Evolutionary conservation across 2,113 vertebrate species (phyloP).

Genomic region (Scomber colias): DNA sequence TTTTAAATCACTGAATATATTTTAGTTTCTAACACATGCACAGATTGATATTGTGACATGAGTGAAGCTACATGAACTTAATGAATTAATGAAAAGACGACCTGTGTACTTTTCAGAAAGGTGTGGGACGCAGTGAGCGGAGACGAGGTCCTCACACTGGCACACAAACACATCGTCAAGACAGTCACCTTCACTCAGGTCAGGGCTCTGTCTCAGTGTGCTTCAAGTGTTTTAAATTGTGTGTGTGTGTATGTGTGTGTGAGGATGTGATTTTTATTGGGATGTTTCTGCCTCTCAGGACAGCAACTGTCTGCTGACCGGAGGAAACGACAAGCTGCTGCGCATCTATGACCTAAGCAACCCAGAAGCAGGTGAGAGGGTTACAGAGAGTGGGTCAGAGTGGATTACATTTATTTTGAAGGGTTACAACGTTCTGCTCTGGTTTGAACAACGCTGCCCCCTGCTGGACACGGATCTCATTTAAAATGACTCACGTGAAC

Average conservation of each 20-base stretch:
- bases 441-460: not conserved
- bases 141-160: conserved; percentile 94
- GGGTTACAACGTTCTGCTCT: not conserved
- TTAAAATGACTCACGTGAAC: not conserved
- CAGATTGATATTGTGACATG: not conserved
- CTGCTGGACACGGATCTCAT: not conserved
- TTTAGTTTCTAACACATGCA: not conserved
- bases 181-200: conserved; percentile 97
- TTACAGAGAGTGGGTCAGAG: not conserved
- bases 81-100: not conserved
- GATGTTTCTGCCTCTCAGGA: conserved; percentile 82
- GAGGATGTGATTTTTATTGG: no score
- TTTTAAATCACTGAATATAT: no score
- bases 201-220: conserved; percentile 10
- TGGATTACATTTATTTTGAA: not conserved
- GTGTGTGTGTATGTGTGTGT: not conserved
- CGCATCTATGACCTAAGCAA: conserved; percentile 95
- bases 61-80: not conserved
- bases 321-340: conserved; percentile 95
- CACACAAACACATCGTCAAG: conserved; percentile 99
- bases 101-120: conserved; percentile 87
- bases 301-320: conserved; percentile 94
- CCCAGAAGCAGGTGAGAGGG: conserved; percentile 91
- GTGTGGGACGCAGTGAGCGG: conserved; percentile 98
- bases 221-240: not conserved